phyloP scores from a whole-genome alignment of 2,113 vertebrate species.

The Recurvirostra avosetta region DNA sequence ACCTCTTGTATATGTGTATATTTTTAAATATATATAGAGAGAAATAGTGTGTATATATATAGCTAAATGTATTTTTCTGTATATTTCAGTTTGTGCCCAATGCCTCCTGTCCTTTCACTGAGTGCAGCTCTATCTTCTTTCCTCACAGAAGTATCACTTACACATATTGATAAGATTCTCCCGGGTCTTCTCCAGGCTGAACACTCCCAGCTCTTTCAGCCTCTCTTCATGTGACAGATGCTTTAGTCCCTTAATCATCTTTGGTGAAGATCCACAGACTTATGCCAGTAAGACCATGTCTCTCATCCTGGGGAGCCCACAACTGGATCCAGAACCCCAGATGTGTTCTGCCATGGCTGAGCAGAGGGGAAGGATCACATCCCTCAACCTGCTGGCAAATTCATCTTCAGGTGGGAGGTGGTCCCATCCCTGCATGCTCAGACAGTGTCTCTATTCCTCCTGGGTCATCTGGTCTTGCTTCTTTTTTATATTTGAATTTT shows the following conservation, averaged over 20 bases:
- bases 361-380: not conserved
- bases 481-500: not conserved
- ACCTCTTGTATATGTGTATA: not conserved
- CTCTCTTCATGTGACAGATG: not conserved
- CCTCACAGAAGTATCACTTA: not conserved
- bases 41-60: not conserved
- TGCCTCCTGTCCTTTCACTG: not conserved
- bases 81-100: not conserved
- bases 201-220: not conserved
- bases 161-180: not conserved
- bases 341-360: not conserved
- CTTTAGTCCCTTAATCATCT: not conserved
- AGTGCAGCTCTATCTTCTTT: not conserved
- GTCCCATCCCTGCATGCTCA: not conserved
- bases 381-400: not conserved
- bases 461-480: not conserved
- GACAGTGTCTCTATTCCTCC: not conserved
- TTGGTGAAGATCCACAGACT: not conserved
- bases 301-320: not conserved
- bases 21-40: not conserved
- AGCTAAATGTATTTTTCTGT: not conserved
- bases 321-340: rapidly evolving
- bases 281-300: not conserved
- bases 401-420: not conserved
- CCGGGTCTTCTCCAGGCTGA: not conserved